Evolutionary conservation across 2,113 vertebrate species (phyloP), one percentile per base, ranked within the genome.

Genomic region (Gnathonemus echidnorhynchus): DNA sequence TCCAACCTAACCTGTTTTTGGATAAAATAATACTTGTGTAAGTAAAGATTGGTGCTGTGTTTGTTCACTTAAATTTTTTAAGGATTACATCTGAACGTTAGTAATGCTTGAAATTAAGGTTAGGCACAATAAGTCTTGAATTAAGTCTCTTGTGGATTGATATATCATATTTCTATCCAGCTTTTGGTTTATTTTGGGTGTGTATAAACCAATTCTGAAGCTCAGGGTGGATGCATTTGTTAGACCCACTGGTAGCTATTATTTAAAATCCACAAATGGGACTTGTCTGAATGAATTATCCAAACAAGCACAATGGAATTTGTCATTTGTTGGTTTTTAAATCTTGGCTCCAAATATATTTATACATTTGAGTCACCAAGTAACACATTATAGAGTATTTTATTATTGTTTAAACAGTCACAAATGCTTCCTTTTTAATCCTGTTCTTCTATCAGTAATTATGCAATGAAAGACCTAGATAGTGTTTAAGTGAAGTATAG

Each of bases 21-120:
- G 24, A 48, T 42, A 86, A 86, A 86, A 86, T 48, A n/a, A 21
- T 86, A 48, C 24, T 49, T 86, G 74, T 8, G 1, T 80, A 80
- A 80, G 84, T 48, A 86, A 85, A 4, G 84, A 50, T 49, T 50
- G 84, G 49, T 86, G 45, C 45, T 21, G 42, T 48, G 21, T n/a
- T 86, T 48, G 48, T 27, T 86, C 84, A 86, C 45, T 15, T 27
- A 49, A 86, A 86, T 86, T 50, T 48, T 86, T 86, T 86, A 86
- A 86, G 46, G 48, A 86, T 86, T 86, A 27, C 48, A 48, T 27
- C 24, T 48, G 84, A 49, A 50, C 0, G 17, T n/a, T 50, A 15
- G 46, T 49, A 48, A 49, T 49, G 84, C 24, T 21, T 86, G 84
- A 49, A 86, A 86, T 49, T 48, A 86, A 86, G 84, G 84, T 46